Conservation (phyloP, 2,797 vertebrate genomes). For the Diplodus sargus region DNA sequence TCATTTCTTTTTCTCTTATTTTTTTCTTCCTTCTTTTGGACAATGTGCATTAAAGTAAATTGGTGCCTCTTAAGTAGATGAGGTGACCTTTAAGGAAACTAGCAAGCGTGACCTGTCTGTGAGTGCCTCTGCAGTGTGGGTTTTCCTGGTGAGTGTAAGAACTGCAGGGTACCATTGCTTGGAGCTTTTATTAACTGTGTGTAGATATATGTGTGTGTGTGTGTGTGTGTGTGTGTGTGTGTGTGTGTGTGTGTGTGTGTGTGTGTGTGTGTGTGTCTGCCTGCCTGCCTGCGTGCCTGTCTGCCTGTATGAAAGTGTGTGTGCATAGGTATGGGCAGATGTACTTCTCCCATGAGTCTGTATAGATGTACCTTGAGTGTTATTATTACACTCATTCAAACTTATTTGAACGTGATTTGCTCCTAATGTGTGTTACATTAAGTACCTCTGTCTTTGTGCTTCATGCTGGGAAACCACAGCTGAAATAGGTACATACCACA, state of each 20-base stretch:
- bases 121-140: constrained; percentile 82
- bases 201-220: constrained; percentile 14
- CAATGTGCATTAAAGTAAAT: constrained; percentile 86
- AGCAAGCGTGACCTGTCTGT: constrained; percentile 86
- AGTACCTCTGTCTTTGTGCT: constrained; percentile 23
- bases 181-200: constrained; percentile 77
- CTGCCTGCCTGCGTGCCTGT: not conserved
- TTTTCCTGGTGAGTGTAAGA: constrained; percentile 78
- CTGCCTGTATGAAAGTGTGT: constrained; percentile 25
- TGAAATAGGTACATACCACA: constrained; percentile 21
- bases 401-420: constrained; percentile 35
- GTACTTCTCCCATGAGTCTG: constrained; percentile 18
- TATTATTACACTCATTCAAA: constrained; percentile 24
- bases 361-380: constrained; percentile 11
- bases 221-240: not conserved
- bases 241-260: not conserved
- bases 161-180: constrained; percentile 76
- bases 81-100: constrained; percentile 90
- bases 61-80: constrained; percentile 87
- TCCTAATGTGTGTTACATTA: constrained; percentile 33
- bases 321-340: constrained; percentile 18
- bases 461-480: constrained; percentile 29
- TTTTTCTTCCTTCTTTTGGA: constrained; percentile 67
- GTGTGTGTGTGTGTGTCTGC: not conserved
- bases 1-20: constrained; percentile 51